These are phyloP conservation scores for Ptilonorhynchus violaceus DNA, from an alignment of 2,113 vertebrate species.

Conservation along the genomic window DNA sequence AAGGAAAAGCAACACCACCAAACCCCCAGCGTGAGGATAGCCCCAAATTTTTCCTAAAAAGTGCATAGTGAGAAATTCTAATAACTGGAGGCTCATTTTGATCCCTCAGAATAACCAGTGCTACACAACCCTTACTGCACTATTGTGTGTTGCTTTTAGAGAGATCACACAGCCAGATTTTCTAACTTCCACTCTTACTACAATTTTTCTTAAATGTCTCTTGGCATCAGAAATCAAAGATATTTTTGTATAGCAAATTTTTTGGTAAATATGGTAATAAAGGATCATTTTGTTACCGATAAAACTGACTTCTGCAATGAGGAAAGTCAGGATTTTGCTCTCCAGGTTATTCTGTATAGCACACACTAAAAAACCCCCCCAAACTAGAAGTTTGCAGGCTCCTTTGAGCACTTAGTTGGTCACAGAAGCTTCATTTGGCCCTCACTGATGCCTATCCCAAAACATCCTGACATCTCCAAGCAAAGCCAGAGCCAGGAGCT, in stretches of 20 bases:
- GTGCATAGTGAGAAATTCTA: neutral
- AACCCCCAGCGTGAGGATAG: rapidly evolving
- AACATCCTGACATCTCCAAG: neutral
- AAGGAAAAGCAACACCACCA: neutral
- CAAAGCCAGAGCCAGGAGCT: neutral
- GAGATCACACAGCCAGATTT: neutral
- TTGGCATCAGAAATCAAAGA: neutral
- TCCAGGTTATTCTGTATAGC: neutral
- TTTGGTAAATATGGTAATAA: neutral
- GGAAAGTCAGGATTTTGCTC: neutral
- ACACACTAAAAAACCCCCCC: too few species aligned
- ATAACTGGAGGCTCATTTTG: neutral
- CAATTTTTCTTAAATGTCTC: neutral
- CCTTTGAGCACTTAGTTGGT: rapidly evolving
- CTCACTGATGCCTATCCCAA: neutral
- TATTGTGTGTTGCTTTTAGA: rapidly evolving
- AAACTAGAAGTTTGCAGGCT: neutral
- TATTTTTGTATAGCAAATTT: rapidly evolving
- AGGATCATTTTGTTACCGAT: rapidly evolving
- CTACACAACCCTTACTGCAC: neutral
- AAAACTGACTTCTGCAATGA: neutral
- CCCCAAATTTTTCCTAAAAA: neutral
- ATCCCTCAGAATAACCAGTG: neutral
- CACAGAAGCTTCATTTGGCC: neutral
- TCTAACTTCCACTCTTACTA: neutral